Percentiles rank a stretch among this genome's conserved stretches.
These are phyloP conservation scores for Drusus annulatus DNA, from an alignment of 1,140 invertebrate species.

Conservation along the genomic window DNA sequence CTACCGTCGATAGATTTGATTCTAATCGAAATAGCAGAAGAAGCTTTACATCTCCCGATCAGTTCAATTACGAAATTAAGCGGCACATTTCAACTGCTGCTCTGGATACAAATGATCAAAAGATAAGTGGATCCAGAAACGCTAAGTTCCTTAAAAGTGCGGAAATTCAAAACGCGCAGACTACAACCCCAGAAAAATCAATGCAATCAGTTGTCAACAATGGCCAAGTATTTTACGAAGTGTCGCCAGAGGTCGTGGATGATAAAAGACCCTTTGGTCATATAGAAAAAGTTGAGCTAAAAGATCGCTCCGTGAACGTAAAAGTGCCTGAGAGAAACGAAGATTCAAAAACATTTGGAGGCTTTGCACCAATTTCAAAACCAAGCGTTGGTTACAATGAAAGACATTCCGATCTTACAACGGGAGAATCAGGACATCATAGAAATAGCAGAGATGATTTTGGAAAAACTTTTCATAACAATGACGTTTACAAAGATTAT, in stretches of 20 bases:
- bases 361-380: slow-evolving; percentile 25
- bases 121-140: not conserved
- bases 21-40: not conserved
- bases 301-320: slow-evolving; percentile 52
- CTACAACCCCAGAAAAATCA: too few species aligned
- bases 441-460: not conserved
- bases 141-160: not conserved
- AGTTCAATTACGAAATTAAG: slow-evolving; percentile 5
- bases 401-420: not conserved
- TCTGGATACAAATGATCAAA: not conserved
- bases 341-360: slow-evolving; percentile 2
- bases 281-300: slow-evolving; percentile 56
- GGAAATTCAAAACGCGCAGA: not conserved
- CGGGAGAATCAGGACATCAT: not conserved
- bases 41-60: not conserved
- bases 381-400: not conserved
- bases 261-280: slow-evolving; percentile 46
- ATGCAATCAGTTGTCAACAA: slow-evolving; percentile 52
- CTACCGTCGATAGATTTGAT: not conserved
- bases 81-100: slow-evolving; percentile 7
- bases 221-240: slow-evolving; percentile 57
- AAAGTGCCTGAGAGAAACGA: slow-evolving; percentile 34
- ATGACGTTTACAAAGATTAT: slow-evolving; percentile 25
- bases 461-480: slow-evolving; percentile 16
- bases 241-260: slow-evolving; percentile 37